These are phyloP conservation scores for Netelia melanura DNA, from an alignment of 2,888 invertebrate species.

Conservation along the genomic window DNA sequence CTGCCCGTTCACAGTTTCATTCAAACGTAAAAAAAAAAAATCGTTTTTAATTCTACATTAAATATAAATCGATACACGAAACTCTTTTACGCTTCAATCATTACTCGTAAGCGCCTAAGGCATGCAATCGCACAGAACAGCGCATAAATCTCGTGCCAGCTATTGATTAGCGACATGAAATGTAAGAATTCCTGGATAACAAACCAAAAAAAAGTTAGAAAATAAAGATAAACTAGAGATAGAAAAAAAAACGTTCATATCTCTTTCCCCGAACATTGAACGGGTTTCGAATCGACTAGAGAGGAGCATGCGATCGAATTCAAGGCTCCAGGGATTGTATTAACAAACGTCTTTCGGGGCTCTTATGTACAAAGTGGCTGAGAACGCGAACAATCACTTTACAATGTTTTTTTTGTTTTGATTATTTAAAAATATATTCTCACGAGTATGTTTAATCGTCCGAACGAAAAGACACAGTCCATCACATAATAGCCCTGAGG, in stretches of 20 bases:
- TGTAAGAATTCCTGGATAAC: slow-evolving; percentile 63
- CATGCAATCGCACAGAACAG: slow-evolving; percentile 82
- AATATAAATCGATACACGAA: slow-evolving; percentile 54
- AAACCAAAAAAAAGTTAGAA: slow-evolving; percentile 23
- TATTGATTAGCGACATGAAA: slow-evolving; percentile 78
- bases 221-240: slow-evolving; percentile 37
- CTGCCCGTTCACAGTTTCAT: not conserved
- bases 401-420: slow-evolving; percentile 2
- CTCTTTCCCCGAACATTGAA: slow-evolving; percentile 73
- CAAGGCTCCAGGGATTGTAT: slow-evolving; percentile 78
- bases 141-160: slow-evolving; percentile 80
- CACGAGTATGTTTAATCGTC: not conserved
- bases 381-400: slow-evolving; percentile 28
- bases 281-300: slow-evolving; percentile 66
- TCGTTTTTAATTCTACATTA: slow-evolving; percentile 64
- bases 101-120: slow-evolving; percentile 78
- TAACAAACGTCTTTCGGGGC: slow-evolving; percentile 78
- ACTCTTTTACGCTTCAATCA: slow-evolving; percentile 75
- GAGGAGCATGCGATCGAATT: slow-evolving; percentile 70
- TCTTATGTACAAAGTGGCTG: slow-evolving; percentile 77
- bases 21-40: not conserved
- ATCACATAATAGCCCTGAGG: slow-evolving; percentile 81
- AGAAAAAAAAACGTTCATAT: slow-evolving; percentile 39
- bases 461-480: not conserved
- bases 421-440: not conserved